Base-by-base conservation (phyloP, 2,888 invertebrate species). In the Apeira syringaria region DNA sequence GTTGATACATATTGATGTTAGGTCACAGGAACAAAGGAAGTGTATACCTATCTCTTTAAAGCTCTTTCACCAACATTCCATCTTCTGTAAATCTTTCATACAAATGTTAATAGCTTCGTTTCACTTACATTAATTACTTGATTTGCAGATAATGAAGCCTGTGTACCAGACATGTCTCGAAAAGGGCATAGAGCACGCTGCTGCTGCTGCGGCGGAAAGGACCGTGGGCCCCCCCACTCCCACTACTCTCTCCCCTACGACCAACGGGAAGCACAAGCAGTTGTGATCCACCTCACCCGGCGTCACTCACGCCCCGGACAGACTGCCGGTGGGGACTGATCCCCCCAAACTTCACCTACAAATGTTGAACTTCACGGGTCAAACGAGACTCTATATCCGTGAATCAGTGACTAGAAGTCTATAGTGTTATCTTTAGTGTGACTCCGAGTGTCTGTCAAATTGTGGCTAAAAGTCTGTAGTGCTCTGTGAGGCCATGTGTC, bases 181-280 rank as follows among this genome's bases (percentile, higher is more conserved):
- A 86, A 95, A 94, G 79, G 94, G 96, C 68, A 93, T 96, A 79
- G 94, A 96, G 76, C 95, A 94, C 80, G 96, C 95, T 64, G 95
- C 96, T 57, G 93, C 92, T 34, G 94, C 93, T 76, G 95, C 95
- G 63, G 94, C 95, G 43, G 94, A 93, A 76, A 89, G 92, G 42
- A 92, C 94, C 5, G 88, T 94, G 39, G 91, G 91, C 34, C 91
- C 72, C 24, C 53, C 59, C 32, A 20, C 91, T 55, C 73, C 81
- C 59, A 83, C 88, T 59, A 73, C 73, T 25, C 53, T 58, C 33
- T 22, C 91, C 55, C 72, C 81, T 59, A 83, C 88, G 59, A 73
- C 79, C 69, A 93, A 93, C 79, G 93, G 93, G 56, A 93, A 92
- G 76, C 80, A 86, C 79, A 93, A 93, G 83, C 80, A 80, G 60